Evolutionary conservation across 1,140 invertebrate genomes (phyloP).

Genomic region (Trachelipus rathkii): DNA sequence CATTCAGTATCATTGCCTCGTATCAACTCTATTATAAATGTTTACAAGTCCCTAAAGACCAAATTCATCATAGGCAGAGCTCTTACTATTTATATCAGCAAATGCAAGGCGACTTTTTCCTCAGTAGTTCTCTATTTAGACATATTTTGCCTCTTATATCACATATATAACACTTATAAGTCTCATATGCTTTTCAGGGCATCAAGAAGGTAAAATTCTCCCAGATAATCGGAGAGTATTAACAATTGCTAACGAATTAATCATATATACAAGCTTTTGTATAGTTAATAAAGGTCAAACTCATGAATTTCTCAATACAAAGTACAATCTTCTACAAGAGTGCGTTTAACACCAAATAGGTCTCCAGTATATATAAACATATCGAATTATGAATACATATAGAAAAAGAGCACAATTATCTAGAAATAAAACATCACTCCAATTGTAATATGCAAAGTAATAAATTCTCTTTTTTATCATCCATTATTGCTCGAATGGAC

Average conservation of each 20-base stretch:
- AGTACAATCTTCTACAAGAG: too few relatives aligned
- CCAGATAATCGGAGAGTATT: too few relatives aligned
- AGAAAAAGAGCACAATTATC: too few relatives aligned
- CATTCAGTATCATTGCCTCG: conserved; percentile 1
- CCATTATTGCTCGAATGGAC: background rate
- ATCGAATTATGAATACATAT: too few relatives aligned
- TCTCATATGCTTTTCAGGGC: conserved; percentile 2
- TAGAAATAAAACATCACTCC: too few relatives aligned
- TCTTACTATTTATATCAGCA: background rate
- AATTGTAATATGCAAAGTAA: conserved; percentile 3
- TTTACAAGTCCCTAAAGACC: background rate
- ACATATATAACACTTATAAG: background rate
- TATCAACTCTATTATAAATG: conserved; percentile 9
- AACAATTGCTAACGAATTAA: too few relatives aligned
- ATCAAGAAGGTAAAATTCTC: conserved; percentile 4
- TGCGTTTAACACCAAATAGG: too few relatives aligned
- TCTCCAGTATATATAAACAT: too few relatives aligned
- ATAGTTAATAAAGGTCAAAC: too few relatives aligned
- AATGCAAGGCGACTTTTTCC: background rate
- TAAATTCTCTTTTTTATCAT: conserved; percentile 4
- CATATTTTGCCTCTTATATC: background rate
- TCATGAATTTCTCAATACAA: too few relatives aligned
- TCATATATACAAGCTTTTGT: too few relatives aligned
- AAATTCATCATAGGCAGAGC: conserved; percentile 4
- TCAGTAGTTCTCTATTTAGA: background rate